Evolutionary conservation across 2,797 vertebrate species (phyloP), one percentile per base, ranked within the genome.

Genomic region (Pteronotus mesoamericanus): DNA sequence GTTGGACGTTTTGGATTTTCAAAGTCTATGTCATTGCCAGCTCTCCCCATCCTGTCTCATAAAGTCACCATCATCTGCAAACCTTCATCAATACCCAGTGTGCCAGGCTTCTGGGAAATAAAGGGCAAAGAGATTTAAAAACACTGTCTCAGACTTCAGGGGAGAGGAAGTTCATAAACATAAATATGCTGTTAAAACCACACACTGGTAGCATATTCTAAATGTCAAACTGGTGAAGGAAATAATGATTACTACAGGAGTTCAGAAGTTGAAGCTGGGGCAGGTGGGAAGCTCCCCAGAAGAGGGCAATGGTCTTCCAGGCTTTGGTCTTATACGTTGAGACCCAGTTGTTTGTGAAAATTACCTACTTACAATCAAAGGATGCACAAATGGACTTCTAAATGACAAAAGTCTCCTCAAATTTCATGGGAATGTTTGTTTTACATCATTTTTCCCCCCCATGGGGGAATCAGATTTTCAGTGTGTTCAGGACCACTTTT

Each of bases 121-220:
- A 97, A 82, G 39, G 57, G 18, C 29, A 94, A 94, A 93, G 22
- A 85, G 32, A 84, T 84, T 93, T 84, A 96, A 92, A 72, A 82
- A n/a, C 79, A 68, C 51, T 69, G 24, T 80, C 59, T 89, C 29
- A 51, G n/a, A 85, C 6, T 83, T 89, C 21, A 57, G 8, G 9
- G 48, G 39, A 69, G 21, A 69, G 12, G n/a, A 19, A 68, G 16
- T 37, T 42, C 8, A 85, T 77, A 78, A 85, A 61, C 26, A 64
- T 75, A 79, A 84, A 82, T 22, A 57, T 46, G 55, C 46, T 74
- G 89, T 79, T 8, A 53, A 86, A 85, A 78, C 16, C 21, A 19
- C 51, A 37, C 5, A 26, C 15, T 42, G 32, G 37, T 48, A 82
- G 21, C 26, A 69, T 72, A 82, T 85, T 78, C 37, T 53, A 26